Evolutionary conservation across 2,888 invertebrate genomes (phyloP).

Genomic region (Caenorhabditis angaria): DNA sequence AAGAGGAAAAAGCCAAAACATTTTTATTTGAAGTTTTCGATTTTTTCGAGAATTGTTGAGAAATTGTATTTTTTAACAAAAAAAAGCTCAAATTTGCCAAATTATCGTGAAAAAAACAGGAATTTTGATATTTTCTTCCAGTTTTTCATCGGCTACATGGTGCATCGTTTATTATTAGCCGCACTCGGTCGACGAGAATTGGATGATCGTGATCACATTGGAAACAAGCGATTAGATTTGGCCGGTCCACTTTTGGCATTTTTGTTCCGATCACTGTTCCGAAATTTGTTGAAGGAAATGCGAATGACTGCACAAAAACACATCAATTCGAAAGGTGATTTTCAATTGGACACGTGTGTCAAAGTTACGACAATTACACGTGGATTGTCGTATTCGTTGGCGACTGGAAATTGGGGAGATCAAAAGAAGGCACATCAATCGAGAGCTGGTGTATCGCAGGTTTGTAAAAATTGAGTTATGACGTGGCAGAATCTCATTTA

Average conservation of each 20-base stretch:
- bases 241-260: slow-evolving; percentile 97
- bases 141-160: slow-evolving; percentile 84
- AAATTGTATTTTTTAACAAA: no score
- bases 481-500: no score
- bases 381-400: slow-evolving; percentile 93
- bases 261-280: slow-evolving; percentile 85
- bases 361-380: slow-evolving; percentile 94
- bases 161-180: slow-evolving; percentile 91
- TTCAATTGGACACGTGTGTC: slow-evolving; percentile 85
- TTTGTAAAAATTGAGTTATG: no score
- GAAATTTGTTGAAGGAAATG: slow-evolving; percentile 77
- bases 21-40: neutral
- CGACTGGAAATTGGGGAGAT: slow-evolving; percentile 99
- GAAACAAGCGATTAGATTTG: slow-evolving; percentile 95
- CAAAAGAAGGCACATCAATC: slow-evolving; percentile 99
- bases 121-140: slow-evolving; percentile 29
- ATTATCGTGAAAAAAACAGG: neutral
- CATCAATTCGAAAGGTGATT: slow-evolving; percentile 97
- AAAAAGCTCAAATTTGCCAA: no score
- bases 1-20: neutral
- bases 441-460: slow-evolving; percentile 91
- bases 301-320: slow-evolving; percentile 98
- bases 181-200: slow-evolving; percentile 93
- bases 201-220: slow-evolving; percentile 99
- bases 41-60: no score